Percentiles rank a stretch among this genome's conserved stretches.
phyloP scores from a whole-genome alignment of 2,797 vertebrate species.

The Choloepus didactylus region DNA sequence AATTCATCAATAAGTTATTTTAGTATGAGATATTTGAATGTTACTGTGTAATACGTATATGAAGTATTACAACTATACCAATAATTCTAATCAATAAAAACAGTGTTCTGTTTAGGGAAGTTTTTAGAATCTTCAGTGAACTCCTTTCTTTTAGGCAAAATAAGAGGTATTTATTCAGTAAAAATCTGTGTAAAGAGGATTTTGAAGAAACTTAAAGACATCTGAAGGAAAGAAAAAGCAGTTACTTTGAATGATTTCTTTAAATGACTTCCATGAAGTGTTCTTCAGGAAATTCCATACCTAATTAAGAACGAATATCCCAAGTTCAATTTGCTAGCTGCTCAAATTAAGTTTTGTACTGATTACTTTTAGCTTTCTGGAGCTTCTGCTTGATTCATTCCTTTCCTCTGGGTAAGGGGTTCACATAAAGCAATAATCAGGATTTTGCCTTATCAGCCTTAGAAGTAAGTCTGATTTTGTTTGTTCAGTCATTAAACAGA shows the following conservation, averaged over 20 bases:
- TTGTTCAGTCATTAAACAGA: constrained; percentile 41
- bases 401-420: constrained; percentile 43
- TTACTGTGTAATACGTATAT: constrained; percentile 59
- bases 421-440: constrained; percentile 50
- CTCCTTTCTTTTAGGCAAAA: constrained; percentile 37
- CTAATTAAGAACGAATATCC: constrained; percentile 31
- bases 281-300: constrained; percentile 32
- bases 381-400: constrained; percentile 18
- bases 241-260: constrained; percentile 50
- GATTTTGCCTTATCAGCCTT: constrained; percentile 39
- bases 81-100: constrained; percentile 77
- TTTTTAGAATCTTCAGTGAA: constrained; percentile 43
- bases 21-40: constrained; percentile 60
- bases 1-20: constrained; percentile 77
- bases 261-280: constrained; percentile 31
- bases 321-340: constrained; percentile 43
- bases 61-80: constrained; percentile 34
- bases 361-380: constrained; percentile 59
- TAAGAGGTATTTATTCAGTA: constrained; percentile 51
- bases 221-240: constrained; percentile 50
- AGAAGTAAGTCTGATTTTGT: neutral
- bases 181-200: constrained; percentile 50
- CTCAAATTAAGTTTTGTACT: constrained; percentile 32
- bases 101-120: neutral
- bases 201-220: constrained; percentile 63